Evolutionary conservation across 1,140 invertebrate species (phyloP).

Genomic region (Aphaenogaster rudis): DNA sequence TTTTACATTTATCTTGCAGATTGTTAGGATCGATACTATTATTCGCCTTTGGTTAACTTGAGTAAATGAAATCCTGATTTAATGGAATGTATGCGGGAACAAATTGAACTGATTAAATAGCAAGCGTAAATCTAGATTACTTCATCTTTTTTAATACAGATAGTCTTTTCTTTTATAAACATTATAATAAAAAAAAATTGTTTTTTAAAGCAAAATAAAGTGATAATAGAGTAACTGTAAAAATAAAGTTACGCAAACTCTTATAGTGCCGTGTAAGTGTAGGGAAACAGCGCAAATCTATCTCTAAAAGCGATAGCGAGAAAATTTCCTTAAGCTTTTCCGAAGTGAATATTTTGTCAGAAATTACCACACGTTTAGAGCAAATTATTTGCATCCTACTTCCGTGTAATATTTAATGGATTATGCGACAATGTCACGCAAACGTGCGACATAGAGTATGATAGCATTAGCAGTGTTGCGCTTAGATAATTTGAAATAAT

Average conservation of each 20-base stretch:
- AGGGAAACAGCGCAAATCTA: neutral
- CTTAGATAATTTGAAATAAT: too few relatives aligned
- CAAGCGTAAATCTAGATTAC: neutral
- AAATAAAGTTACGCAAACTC: neutral
- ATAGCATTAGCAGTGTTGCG: conserved; percentile 63
- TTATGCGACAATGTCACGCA: conserved; percentile 62
- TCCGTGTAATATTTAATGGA: conserved; percentile 61
- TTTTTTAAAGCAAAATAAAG: conserved; percentile 1
- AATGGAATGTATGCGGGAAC: neutral
- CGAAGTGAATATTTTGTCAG: conserved; percentile 43
- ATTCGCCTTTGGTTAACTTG: neutral
- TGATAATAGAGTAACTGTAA: neutral
- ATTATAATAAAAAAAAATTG: neutral
- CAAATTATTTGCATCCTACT: conserved; percentile 59
- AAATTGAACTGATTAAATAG: conserved; percentile 25
- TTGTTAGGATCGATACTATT: neutral
- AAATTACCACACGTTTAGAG: conserved; percentile 48
- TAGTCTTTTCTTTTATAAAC: neutral
- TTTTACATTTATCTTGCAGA: neutral
- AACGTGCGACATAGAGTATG: conserved; percentile 35
- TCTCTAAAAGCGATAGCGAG: neutral
- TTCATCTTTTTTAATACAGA: neutral
- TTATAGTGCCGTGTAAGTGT: conserved; percentile 1
- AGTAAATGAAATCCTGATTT: conserved; percentile 22
- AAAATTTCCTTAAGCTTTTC: conserved; percentile 33